Conservation (phyloP, 2,113 vertebrate species). For the Heterocephalus glaber region DNA sequence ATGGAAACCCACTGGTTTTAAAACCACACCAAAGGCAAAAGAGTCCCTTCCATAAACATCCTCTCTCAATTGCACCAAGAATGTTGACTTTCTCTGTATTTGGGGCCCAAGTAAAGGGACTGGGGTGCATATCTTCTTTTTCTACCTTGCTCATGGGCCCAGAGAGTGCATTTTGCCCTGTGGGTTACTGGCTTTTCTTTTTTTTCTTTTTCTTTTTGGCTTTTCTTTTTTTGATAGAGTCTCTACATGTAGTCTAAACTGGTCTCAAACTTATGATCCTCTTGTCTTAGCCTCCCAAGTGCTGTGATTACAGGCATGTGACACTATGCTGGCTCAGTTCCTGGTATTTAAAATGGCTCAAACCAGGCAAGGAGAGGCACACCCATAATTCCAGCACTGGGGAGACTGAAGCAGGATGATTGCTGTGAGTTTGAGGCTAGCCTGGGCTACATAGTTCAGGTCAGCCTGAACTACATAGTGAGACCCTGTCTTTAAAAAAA, state of each 20-base stretch:
- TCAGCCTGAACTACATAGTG: not conserved
- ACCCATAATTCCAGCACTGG: not conserved
- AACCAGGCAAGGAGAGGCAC: not conserved
- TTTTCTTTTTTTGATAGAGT: not conserved
- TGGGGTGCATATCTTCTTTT: not conserved
- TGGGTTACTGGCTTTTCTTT: not conserved
- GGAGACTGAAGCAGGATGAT: not conserved
- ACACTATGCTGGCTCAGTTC: not conserved
- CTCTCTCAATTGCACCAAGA: not conserved
- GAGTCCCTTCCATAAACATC: not conserved
- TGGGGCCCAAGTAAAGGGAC: not conserved
- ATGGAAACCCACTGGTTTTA: not conserved
- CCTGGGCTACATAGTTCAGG: not conserved
- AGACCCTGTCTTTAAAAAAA: not conserved
- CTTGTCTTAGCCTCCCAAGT: not conserved
- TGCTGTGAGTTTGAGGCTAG: not conserved
- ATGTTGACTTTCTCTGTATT: not conserved
- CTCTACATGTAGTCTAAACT: not conserved
- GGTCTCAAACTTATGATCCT: not conserved
- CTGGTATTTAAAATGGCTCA: not conserved
- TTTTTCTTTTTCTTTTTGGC: not conserved
- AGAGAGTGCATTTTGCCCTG: not conserved
- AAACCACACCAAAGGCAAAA: slow-evolving; percentile 64
- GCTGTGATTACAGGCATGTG: not conserved
- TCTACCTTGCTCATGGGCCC: not conserved